Conservation (phyloP, 2,888 invertebrate genomes). For the Andrena minutula region DNA sequence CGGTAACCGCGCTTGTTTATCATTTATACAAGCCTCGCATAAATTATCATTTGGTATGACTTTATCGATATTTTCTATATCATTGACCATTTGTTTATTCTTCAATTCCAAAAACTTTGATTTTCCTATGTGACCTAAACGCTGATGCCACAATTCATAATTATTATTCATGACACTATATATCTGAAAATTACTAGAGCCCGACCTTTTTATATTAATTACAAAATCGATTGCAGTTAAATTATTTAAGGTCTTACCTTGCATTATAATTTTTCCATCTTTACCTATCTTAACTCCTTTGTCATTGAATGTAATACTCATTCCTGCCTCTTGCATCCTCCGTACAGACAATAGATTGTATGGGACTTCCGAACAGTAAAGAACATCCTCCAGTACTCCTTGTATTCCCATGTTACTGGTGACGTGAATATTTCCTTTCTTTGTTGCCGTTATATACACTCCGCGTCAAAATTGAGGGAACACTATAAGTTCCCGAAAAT, state of each 20-base stretch:
- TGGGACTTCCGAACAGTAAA: background rate
- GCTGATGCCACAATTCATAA: conserved; percentile 15
- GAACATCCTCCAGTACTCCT: background rate
- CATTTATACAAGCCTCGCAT: conserved; percentile 25
- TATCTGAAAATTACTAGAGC: background rate
- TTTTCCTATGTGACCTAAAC: background rate
- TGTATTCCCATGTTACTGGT: background rate
- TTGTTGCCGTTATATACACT: background rate
- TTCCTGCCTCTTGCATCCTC: conserved; percentile 2
- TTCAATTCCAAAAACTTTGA: conserved; percentile 1
- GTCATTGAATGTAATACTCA: background rate
- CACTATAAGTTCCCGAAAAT: too few species aligned
- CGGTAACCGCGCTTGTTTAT: too few species aligned
- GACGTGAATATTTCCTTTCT: background rate
- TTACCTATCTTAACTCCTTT: background rate
- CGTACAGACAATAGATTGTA: conserved; percentile 1
- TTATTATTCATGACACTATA: background rate
- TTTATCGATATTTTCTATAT: background rate
- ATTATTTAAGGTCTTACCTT: too few species aligned
- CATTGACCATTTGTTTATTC: conserved; percentile 9
- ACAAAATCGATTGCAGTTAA: too few species aligned
- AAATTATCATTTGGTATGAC: background rate
- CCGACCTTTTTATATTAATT: too few species aligned
- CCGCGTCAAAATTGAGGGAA: too few species aligned
- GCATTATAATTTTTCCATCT: too few species aligned